Conservation (phyloP, 2,113 vertebrate species). For the Nannospalax galili region DNA sequence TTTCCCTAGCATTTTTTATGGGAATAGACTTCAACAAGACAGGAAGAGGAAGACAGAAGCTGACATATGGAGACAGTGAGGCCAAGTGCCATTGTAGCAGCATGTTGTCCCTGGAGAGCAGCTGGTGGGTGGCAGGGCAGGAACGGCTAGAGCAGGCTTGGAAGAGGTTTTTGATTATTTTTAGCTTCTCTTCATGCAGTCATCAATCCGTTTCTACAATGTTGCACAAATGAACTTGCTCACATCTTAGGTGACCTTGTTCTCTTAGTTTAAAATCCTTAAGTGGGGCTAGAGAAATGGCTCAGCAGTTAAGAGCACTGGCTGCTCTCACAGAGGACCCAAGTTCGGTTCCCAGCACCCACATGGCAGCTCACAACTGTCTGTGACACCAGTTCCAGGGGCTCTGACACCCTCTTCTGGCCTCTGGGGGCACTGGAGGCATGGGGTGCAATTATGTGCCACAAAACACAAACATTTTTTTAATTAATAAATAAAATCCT, state of each 20-base stretch:
- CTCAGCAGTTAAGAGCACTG: no score
- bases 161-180: not conserved
- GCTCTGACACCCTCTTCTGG: no score
- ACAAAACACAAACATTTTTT: no score
- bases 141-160: not conserved
- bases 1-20: not conserved
- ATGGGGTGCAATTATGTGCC: no score
- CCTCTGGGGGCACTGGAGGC: no score
- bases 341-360: no score
- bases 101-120: not conserved
- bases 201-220: not conserved
- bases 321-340: no score
- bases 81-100: rapidly evolving
- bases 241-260: not conserved
- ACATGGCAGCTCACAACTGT: no score
- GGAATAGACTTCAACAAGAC: not conserved
- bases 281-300: no score
- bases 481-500: no score
- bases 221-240: not conserved
- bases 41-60: not conserved
- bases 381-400: no score
- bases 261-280: not conserved
- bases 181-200: not conserved
- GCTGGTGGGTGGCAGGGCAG: not conserved
- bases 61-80: not conserved